These are phyloP conservation scores for Tenrec ecaudatus DNA, from an alignment of 2,113 vertebrate genomes.

Conservation along the genomic window DNA sequence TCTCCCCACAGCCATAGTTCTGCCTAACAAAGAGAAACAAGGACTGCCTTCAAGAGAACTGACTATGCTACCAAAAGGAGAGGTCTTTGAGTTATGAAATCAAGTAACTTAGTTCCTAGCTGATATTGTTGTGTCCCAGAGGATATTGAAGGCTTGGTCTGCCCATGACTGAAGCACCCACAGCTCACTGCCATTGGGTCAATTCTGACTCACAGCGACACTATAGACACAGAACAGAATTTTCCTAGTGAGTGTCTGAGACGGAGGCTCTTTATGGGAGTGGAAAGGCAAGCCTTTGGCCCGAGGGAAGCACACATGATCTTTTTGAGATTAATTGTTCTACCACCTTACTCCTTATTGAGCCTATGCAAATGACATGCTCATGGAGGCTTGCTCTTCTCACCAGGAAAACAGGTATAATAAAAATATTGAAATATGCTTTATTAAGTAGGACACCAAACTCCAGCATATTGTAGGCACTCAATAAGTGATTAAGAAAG, in stretches of 20 bases:
- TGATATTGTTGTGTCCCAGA: background rate
- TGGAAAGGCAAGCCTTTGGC: too few relatives aligned
- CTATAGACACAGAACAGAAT: too few relatives aligned
- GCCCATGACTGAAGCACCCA: background rate
- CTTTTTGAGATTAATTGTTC: background rate
- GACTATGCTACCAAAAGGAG: background rate
- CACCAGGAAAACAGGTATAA: background rate
- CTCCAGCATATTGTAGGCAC: background rate
- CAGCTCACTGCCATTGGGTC: too few relatives aligned
- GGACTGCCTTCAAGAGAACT: background rate
- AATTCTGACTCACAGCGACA: too few relatives aligned
- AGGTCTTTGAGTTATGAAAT: background rate
- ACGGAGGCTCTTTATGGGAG: too few relatives aligned
- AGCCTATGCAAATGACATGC: background rate
- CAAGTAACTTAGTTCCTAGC: background rate
- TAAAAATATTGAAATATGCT: background rate
- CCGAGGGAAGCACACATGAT: rapidly evolving
- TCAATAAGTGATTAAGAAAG: background rate
- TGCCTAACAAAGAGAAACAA: background rate
- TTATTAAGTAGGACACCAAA: background rate
- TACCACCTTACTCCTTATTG: background rate
- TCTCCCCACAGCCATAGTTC: background rate
- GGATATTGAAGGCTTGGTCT: background rate
- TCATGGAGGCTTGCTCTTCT: background rate
- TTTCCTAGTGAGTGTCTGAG: too few relatives aligned